Conservation (phyloP, 2,113 vertebrate species). For the Ceyx cyanopectus region DNA sequence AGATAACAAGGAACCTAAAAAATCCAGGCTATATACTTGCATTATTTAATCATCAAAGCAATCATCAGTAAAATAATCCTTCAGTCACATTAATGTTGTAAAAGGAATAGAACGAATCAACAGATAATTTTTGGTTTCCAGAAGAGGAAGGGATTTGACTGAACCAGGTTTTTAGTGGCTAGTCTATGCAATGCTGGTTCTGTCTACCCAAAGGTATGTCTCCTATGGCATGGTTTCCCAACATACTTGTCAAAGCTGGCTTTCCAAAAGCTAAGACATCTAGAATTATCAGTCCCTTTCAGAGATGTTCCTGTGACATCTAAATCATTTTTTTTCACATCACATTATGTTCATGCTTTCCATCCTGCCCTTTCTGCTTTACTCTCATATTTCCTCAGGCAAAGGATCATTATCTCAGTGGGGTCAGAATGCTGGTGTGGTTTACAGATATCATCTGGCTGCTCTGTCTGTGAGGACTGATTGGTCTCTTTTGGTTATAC, state of each 20-base stretch:
- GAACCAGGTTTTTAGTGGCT: background rate
- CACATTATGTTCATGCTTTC: background rate
- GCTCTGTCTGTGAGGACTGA: background rate
- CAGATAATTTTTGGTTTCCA: background rate
- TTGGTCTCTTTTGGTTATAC: background rate
- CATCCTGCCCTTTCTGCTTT: background rate
- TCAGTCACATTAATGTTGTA: background rate
- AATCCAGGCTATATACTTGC: background rate
- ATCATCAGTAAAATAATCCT: background rate
- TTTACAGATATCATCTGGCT: background rate
- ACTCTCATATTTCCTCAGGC: background rate
- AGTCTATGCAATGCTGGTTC: background rate
- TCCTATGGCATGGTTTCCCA: background rate
- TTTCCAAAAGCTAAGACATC: background rate
- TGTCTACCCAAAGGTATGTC: background rate
- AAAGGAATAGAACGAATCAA: background rate
- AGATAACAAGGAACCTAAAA: background rate
- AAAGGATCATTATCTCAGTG: accelerated
- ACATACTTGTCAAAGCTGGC: background rate
- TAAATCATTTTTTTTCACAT: background rate
- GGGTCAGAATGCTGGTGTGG: background rate
- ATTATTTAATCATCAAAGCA: background rate
- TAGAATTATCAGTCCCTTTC: background rate
- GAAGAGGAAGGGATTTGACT: background rate
- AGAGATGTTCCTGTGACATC: background rate